phyloP scores from a whole-genome alignment of 1,140 invertebrate genomes.

The Ips typographus region DNA sequence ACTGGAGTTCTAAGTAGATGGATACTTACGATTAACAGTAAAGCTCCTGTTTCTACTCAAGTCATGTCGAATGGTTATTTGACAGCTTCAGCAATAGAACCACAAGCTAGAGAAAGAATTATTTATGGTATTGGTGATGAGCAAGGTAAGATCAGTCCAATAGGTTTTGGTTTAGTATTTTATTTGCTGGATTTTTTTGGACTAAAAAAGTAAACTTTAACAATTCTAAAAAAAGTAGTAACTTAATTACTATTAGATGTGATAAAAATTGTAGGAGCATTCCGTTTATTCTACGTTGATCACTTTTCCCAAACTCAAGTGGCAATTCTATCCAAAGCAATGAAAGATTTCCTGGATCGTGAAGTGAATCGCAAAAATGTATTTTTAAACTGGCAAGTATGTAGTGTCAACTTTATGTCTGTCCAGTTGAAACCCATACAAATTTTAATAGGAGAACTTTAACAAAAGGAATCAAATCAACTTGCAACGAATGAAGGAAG shows the following conservation, averaged over 20 bases:
- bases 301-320: background rate
- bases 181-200: background rate
- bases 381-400: slow-evolving; percentile 46
- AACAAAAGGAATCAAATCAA: slow-evolving; percentile 23
- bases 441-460: slow-evolving; percentile 13
- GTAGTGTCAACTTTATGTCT: background rate
- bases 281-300: slow-evolving; percentile 35
- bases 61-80: slow-evolving; percentile 43
- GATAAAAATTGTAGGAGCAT: slow-evolving; percentile 27
- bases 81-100: slow-evolving; percentile 36
- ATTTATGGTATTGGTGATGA: slow-evolving; percentile 36
- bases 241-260: background rate
- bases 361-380: slow-evolving; percentile 42
- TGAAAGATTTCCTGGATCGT: slow-evolving; percentile 30
- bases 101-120: slow-evolving; percentile 22
- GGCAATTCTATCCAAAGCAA: slow-evolving; percentile 9
- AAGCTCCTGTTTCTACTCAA: slow-evolving; percentile 46
- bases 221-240: background rate
- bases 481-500: slow-evolving; percentile 31
- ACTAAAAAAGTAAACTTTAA: background rate
- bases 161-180: background rate
- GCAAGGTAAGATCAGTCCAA: slow-evolving; percentile 23
- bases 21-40: slow-evolving; percentile 54
- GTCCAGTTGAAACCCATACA: background rate
- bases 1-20: slow-evolving; percentile 62